Percentiles rank a stretch among this genome's conserved stretches.
Evolutionary conservation across 2,113 vertebrate species (phyloP).

Genomic region (Lathamus discolor): DNA sequence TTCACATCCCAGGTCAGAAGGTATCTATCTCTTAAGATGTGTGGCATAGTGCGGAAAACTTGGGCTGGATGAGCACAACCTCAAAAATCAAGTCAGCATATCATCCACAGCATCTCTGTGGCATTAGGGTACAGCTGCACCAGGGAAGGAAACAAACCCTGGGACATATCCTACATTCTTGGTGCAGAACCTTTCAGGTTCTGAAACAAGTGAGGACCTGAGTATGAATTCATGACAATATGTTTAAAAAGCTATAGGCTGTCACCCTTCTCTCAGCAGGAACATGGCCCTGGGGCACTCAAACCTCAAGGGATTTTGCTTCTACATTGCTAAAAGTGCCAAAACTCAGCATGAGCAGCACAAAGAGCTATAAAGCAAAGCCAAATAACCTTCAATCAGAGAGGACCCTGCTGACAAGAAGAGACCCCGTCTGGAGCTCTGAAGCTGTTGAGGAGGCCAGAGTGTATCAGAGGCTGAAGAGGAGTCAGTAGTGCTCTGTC

Average conservation of each 20-base stretch:
- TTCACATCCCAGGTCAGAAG: neutral
- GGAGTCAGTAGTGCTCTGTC: neutral
- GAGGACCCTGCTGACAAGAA: slow-evolving; percentile 1
- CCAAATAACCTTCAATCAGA: neutral
- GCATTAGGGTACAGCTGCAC: neutral
- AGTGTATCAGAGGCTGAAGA: neutral
- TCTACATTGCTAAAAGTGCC: neutral
- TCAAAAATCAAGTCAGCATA: neutral
- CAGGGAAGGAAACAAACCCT: neutral
- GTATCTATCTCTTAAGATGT: neutral
- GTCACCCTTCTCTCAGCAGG: neutral
- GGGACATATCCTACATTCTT: neutral
- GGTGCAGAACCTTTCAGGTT: neutral
- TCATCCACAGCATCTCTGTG: neutral
- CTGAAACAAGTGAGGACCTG: neutral
- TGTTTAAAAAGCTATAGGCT: neutral
- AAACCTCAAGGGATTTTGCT: neutral
- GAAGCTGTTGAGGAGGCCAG: neutral
- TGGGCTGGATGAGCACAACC: neutral
- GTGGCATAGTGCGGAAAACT: neutral
- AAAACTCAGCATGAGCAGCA: neutral
- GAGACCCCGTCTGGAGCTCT: neutral
- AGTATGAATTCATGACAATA: neutral
- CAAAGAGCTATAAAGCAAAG: neutral
- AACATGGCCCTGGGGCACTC: neutral